phyloP scores from a whole-genome alignment of 1,140 invertebrate genomes.

The Trichogramma pretiosum region DNA sequence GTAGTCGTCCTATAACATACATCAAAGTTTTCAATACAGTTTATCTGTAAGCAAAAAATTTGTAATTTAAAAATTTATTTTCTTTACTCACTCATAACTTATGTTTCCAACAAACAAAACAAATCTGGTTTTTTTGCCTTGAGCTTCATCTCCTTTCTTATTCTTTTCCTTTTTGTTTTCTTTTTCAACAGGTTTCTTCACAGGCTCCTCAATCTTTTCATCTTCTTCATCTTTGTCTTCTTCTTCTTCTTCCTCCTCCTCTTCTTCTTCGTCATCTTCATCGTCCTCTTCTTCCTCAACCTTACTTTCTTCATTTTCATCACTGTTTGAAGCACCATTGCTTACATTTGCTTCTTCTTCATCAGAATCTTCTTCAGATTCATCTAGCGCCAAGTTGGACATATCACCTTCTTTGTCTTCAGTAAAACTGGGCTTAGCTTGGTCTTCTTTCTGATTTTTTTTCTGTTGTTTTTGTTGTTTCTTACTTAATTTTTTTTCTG shows the following conservation, averaged over 20 bases:
- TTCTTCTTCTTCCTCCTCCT: constrained; percentile 21
- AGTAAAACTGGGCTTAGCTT: too few species aligned
- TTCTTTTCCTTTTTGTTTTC: constrained; percentile 35
- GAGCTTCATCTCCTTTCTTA: constrained; percentile 38
- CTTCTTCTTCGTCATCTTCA: not conserved
- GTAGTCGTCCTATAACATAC: constrained; percentile 31
- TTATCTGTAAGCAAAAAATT: not conserved
- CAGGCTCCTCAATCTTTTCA: constrained; percentile 21
- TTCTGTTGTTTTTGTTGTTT: constrained; percentile 35
- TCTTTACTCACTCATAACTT: constrained; percentile 30
- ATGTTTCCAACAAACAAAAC: constrained; percentile 48
- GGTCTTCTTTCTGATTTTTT: not conserved
- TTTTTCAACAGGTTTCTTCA: too few species aligned
- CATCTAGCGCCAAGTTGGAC: not conserved
- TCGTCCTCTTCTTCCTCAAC: not conserved
- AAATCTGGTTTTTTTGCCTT: constrained; percentile 46
- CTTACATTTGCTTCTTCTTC: constrained; percentile 12
- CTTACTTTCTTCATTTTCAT: constrained; percentile 14
- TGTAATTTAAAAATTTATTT: not conserved
- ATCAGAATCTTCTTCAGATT: constrained; percentile 11
- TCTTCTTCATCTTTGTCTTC: constrained; percentile 17
- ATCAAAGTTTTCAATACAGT: constrained; percentile 2
- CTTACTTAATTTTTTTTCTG: constrained; percentile 37
- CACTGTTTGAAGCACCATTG: constrained; percentile 9
- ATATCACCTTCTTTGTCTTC: constrained; percentile 7